Evolutionary conservation across 2,113 vertebrate species (phyloP), one percentile per base, ranked within the genome.

Genomic region (Prolemur simus): DNA sequence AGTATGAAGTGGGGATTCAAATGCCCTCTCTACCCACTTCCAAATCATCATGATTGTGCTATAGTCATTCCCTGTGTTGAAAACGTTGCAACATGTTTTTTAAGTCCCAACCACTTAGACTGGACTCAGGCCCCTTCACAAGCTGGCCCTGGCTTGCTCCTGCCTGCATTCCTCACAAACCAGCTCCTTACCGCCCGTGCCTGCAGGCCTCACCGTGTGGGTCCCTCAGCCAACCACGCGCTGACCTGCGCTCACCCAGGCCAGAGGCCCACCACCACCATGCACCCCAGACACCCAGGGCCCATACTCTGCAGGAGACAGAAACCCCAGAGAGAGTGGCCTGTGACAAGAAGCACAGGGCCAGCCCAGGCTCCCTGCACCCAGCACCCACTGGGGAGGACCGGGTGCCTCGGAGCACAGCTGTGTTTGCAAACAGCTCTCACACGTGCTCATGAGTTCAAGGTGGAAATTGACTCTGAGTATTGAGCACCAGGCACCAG

Each of bases 401-500:
- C 8, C 9, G 2, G 49, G 14, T 15, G 39, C n/a, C 63, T 34
- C 29, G 60, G 39, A 58, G 49, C 63, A 60, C 27, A 45, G 63
- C 42, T 66, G 2, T 27, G 69, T 92, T 78, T 74, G 56, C 47
- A 80, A 34, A 93, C 20, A 83, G 76, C 71, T 88, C 77, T 94
- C 64, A 69, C 39, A 47, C 60, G 56, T 2, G 15, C 17, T 69
- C 76, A 23, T 12, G 80, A 97, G 83, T 23, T 91, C 87, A 94
- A 86, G 56, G 80, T 95, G 97, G 97, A 96, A 91, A 97, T 94
- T 84, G 90, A 68, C 92, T 84, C 77, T 66, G 68, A 37, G 25
- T 60, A 11, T 64, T 64, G 37, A 60, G 63, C 63, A 73, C 37
- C 37, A 71, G 13, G 42, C 49, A 68, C 63, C 49, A 68, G 76